Evolutionary conservation across 2,888 invertebrate species (phyloP), one percentile per base, ranked within the genome.

Genomic region (Quadriops clusia): DNA sequence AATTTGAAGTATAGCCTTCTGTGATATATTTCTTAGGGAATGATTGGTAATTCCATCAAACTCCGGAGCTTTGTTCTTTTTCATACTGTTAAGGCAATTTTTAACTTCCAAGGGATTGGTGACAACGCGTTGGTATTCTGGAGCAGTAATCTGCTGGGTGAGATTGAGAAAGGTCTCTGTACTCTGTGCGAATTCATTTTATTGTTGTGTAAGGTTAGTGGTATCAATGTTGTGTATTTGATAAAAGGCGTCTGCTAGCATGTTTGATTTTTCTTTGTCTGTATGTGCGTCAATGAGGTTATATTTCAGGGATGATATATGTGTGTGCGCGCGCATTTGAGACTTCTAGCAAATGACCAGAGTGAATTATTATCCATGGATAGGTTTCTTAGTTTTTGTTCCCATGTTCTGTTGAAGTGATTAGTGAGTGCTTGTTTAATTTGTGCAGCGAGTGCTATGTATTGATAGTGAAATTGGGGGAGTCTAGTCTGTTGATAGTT

Each of bases 1-100:
- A 5, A 45, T 8, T 34, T 43, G 43, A 0, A 42, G 37, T 9
- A 43, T 23, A 13, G 42, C 37, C 30, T 45, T 47, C n/a, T 16
- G 18, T 18, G 18, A 8, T 18, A 18, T 7, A 8, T 18, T 7
- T 18, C 8, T 18, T 18, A 18, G 18, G 8, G 18, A 7, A 7
- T 7, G 7, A 8, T 18, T 18, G 7, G 7, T 7, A 7, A 18
- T 18, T 18, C 18, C 18, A 8, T 18, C 18, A 8, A 8, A 8
- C 8, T 8, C 18, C 7, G 18, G 18, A 7, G 18, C 18, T 18
- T 18, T 18, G 7, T 7, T 7, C 7, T 7, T 7, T 18, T 7
- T 7, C 8, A 18, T 7, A 7, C 18, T 18, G 18, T 18, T 18
- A 18, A 18, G 7, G 7, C 7, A 18, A 7, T 8, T 18, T 18